A percentile compares a stretch with the other conserved stretches of the same genome.
These are phyloP conservation scores for Crotophaga sulcirostris DNA, from an alignment of 2,113 vertebrate genomes.

Conservation along the genomic window DNA sequence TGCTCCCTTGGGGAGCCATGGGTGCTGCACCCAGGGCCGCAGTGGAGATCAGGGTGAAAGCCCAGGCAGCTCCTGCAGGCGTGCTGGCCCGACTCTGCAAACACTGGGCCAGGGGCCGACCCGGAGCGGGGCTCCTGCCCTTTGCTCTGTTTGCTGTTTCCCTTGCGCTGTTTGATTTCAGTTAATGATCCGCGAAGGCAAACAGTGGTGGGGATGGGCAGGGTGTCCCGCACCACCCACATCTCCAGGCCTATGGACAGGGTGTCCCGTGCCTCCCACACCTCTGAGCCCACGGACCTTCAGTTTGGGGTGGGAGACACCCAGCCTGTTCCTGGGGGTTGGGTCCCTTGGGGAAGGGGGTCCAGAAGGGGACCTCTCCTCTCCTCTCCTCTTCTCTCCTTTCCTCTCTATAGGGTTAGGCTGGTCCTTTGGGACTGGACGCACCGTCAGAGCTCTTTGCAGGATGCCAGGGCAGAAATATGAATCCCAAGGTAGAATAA, in stretches of 20 bases:
- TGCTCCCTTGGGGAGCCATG: too few relatives aligned
- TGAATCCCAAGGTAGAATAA: not conserved
- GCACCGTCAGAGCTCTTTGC: not conserved
- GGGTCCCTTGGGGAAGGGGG: not conserved
- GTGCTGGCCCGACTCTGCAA: not conserved
- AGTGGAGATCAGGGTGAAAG: not conserved
- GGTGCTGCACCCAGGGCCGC: too few relatives aligned
- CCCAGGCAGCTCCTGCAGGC: not conserved
- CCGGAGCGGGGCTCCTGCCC: not conserved
- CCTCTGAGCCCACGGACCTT: fast-evolving
- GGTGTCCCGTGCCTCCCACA: fast-evolving
- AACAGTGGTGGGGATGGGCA: not conserved
- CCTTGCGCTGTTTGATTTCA: conserved; percentile 20
- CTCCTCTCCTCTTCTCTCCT: too few relatives aligned
- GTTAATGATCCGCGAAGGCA: conserved; percentile 54
- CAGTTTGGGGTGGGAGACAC: not conserved
- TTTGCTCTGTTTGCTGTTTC: conserved; percentile 53
- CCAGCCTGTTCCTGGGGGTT: fast-evolving
- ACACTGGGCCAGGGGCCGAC: not conserved
- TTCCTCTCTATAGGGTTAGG: not conserved
- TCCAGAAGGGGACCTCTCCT: not conserved
- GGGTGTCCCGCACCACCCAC: fast-evolving
- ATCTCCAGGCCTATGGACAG: fast-evolving
- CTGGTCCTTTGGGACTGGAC: not conserved
- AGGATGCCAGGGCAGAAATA: not conserved